Base-by-base conservation (phyloP, 1,140 invertebrate genomes). In the Eubasilissa regina region DNA sequence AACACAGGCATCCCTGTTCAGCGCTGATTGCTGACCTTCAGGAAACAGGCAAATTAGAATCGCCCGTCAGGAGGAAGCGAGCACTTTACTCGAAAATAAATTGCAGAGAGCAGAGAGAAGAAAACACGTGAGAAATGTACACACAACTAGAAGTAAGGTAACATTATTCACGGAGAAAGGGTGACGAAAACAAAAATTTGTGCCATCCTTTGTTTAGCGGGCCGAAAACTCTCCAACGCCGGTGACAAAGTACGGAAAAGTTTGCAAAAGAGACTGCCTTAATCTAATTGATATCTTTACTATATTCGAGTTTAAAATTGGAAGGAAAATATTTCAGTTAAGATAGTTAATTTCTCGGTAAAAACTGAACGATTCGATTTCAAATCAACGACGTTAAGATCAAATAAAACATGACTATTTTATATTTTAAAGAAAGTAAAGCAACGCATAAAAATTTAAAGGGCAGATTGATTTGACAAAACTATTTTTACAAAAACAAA, bases 91-190 rank as follows among this genome's bases (percentile, higher is more conserved):
- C n/a, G 21, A 43, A 66, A 66, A 47, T 45, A 66, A 66, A 66
- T 66, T 45, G 62, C 6, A 13, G 43, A 68, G 44, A 47, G 17
- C 64, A 13, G 44, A 68, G 64, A 68, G 45, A 48, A 43, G 64
- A 68, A 68, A 68, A 47, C 64, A 68, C 44, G 64, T 47, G 64
- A 48, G 64, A 47, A 68, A 47, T 68, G 64, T 47, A 64, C 35
- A n/a, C 19, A 25, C 60, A n/a, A n/a, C 19, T 64, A 21, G 25
- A 25, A 25, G 25, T 4, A 12, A 25, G 13, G 60, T 25, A 15
- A 58, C 55, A 58, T 58, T 58, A 58, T 58, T 58, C 55, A 58
- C n/a, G 15, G 6, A 12, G 12, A 7, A 6, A 17, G 55, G 21
- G n/a, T 15, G 55, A 19, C 13, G 55, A 58, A 58, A 58, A 58